Conservation (phyloP, 2,888 invertebrate genomes). For the Agrotis exclamationis region DNA sequence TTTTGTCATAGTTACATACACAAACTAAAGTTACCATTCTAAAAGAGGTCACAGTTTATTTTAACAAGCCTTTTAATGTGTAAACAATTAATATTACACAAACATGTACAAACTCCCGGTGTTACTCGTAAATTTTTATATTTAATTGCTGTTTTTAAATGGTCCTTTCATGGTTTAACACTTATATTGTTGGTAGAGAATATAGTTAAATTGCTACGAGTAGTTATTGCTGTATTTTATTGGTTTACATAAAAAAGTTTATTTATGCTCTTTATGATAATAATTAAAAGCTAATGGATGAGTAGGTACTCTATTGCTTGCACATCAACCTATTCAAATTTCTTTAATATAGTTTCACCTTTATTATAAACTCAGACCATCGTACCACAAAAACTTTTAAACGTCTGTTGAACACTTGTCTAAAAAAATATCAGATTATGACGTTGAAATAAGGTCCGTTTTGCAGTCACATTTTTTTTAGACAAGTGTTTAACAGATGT, state of each 20-base stretch:
- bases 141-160: slow-evolving; percentile 9
- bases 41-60: neutral
- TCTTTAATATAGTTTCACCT: too few species aligned
- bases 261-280: too few species aligned
- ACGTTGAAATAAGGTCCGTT: too few species aligned
- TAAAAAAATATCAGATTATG: too few species aligned
- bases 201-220: neutral
- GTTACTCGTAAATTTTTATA: slow-evolving; percentile 32
- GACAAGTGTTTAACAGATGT: too few species aligned
- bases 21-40: neutral
- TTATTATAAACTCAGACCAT: too few species aligned
- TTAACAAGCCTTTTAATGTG: neutral
- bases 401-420: too few species aligned
- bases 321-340: too few species aligned
- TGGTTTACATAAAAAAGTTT: neutral
- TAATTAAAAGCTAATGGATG: too few species aligned
- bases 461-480: too few species aligned
- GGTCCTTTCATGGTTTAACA: slow-evolving; percentile 1
- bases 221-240: neutral
- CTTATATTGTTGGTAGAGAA: neutral
- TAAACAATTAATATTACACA: neutral
- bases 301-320: too few species aligned
- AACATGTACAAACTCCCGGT: slow-evolving; percentile 15
- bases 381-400: too few species aligned
- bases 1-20: neutral